These are phyloP conservation scores for Cochlearius cochlearius DNA, from an alignment of 2,113 vertebrate genomes.

Conservation along the genomic window DNA sequence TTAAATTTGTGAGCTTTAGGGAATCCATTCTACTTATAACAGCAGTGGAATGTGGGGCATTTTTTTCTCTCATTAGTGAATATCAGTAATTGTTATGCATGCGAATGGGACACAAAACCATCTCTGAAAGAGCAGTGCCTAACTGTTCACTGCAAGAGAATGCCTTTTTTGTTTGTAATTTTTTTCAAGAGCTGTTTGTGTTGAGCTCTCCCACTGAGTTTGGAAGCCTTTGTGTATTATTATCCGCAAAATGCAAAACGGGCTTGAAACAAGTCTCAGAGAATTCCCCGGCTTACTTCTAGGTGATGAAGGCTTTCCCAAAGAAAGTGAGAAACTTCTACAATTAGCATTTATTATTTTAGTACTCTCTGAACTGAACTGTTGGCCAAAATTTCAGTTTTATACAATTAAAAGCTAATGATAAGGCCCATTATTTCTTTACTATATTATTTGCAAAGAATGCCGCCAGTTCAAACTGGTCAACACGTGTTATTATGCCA, in stretches of 20 bases:
- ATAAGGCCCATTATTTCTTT: neutral
- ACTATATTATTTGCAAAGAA: neutral
- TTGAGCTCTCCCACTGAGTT: neutral
- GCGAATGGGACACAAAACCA: constrained; percentile 21
- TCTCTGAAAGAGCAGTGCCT: constrained; percentile 38
- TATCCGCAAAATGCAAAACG: neutral
- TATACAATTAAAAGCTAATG: neutral
- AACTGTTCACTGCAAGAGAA: constrained; percentile 30
- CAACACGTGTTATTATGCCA: neutral
- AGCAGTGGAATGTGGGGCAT: neutral
- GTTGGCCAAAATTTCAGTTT: neutral
- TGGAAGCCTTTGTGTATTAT: constrained; percentile 24
- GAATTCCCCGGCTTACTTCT: neutral
- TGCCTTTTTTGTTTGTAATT: constrained; percentile 14
- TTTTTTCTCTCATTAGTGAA: constrained; percentile 12
- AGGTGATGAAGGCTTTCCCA: neutral
- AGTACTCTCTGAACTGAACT: neutral
- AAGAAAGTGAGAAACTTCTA: neutral
- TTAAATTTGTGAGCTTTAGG: neutral
- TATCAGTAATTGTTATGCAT: constrained; percentile 22
- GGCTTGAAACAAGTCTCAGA: neutral
- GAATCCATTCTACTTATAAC: neutral
- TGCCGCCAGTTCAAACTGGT: neutral
- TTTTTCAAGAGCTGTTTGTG: constrained; percentile 20
- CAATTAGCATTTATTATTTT: neutral